Evolutionary conservation across 53 echinoderm and acorn worm genomes (phyloP), one percentile per base, ranked within the genome.

Genomic region (Apostichopus leukothele): DNA sequence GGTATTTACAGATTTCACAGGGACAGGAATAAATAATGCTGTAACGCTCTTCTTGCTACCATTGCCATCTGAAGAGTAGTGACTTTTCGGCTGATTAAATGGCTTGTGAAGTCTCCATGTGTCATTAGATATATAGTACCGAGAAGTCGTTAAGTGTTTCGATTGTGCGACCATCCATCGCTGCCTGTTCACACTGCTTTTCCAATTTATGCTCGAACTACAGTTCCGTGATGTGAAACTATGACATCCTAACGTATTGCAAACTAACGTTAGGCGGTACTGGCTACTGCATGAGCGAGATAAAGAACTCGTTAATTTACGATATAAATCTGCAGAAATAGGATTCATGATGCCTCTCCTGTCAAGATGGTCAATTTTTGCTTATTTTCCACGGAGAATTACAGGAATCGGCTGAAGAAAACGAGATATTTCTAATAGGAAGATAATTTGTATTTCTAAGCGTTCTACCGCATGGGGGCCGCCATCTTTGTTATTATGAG

Each of bases 11-110:
- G 84, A 50, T 93, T 97, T 97, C 5, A 97, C 94, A 6, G 97
- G 97, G 25, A 97, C 95, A 50, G 97, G 97, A 21, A 97, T 93
- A 67, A 97, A 97, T 76, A 97, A 52, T 3, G 97, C 92, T 78
- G 95, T 90, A 16, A 95, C 92, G 76, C 68, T 85, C 25, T 93
- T 95, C 60, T 93, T 94, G 16, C 90, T 90, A 13, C 88, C 91
- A 74, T 88, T 91, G 57, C 89, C 90, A 87, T 75, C 88, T 71
- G 71, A 71, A 5, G 71, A 71, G 18, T 71, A 71, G 6, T n/a
- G 71, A 16, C 71, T 71, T 71, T 6, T 0, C 4, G 71, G 20
- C 5, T 71, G 71, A 13, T 18, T 5, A 13, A 71, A 71, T n/a
- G n/a, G 13, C 6, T 71, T 71, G 71, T 71, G 71, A 19, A 71